Percentiles rank a stretch among this genome's conserved stretches.
These are phyloP conservation scores for Listronotus oregonensis DNA, from an alignment of 1,140 invertebrate species.

Conservation along the genomic window DNA sequence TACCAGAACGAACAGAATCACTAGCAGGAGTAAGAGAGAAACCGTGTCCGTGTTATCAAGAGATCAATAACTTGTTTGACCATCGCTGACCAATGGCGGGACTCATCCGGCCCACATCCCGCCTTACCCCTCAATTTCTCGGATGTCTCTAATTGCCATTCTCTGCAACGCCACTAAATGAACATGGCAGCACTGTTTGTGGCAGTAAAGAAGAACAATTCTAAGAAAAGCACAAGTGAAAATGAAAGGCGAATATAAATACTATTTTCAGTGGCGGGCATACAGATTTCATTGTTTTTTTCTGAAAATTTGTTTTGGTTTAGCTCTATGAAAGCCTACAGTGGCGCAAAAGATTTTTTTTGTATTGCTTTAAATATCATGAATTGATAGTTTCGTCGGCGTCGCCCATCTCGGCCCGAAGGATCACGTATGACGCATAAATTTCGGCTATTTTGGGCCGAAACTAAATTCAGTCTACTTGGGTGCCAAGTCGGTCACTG, in stretches of 20 bases:
- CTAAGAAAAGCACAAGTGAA: slow-evolving; percentile 18
- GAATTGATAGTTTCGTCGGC: too few relatives aligned
- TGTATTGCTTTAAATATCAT: too few relatives aligned
- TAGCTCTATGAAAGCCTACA: too few relatives aligned
- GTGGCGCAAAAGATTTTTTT: too few relatives aligned
- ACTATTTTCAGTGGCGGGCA: background rate
- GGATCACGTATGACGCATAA: too few relatives aligned
- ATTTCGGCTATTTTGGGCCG: too few relatives aligned
- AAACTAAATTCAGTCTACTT: too few relatives aligned
- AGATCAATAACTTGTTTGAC: slow-evolving; percentile 48
- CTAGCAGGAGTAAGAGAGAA: slow-evolving; percentile 19
- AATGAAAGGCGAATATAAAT: slow-evolving; percentile 32
- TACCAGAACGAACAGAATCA: slow-evolving; percentile 2
- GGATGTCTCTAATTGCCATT: slow-evolving; percentile 41
- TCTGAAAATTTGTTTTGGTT: too few relatives aligned
- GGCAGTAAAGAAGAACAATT: slow-evolving; percentile 11
- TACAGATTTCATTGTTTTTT: too few relatives aligned
- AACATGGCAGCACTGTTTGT: slow-evolving; percentile 38
- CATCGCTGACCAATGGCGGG: slow-evolving; percentile 41
- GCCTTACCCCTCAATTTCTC: slow-evolving; percentile 13
- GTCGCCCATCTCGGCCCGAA: too few relatives aligned
- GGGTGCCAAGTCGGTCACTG: too few relatives aligned
- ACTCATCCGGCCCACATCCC: slow-evolving; percentile 20
- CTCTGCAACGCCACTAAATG: slow-evolving; percentile 31
- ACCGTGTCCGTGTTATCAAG: slow-evolving; percentile 23